These are phyloP conservation scores for Drosophila guanche DNA, from an alignment of 1,140 invertebrate genomes.

Conservation along the genomic window DNA sequence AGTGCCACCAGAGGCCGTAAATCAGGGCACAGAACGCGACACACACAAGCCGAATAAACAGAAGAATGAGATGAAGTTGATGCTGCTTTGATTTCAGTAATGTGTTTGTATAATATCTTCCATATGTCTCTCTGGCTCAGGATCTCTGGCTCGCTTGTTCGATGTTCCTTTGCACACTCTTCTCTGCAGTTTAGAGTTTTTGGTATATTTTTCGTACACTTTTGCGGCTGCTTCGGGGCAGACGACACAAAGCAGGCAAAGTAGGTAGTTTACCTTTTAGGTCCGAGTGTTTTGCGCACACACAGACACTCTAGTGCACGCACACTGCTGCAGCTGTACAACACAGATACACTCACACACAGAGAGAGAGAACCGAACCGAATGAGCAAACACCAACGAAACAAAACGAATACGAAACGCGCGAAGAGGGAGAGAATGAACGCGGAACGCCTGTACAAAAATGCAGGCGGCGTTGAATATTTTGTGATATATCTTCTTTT, in stretches of 20 bases:
- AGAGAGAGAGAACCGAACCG: constrained; percentile 35
- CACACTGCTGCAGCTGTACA: constrained; percentile 20
- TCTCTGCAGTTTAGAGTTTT: constrained; percentile 33
- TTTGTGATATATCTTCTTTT: constrained; percentile 25
- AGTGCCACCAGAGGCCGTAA: constrained; percentile 62
- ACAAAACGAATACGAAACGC: constrained; percentile 29
- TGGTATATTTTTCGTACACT: constrained; percentile 75
- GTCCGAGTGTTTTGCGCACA: constrained; percentile 52
- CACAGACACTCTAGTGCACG: constrained; percentile 20
- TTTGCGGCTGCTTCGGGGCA: constrained; percentile 64
- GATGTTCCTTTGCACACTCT: constrained; percentile 11
- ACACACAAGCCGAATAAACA: not conserved
- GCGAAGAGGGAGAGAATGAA: constrained; percentile 21
- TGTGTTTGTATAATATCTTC: constrained; percentile 52
- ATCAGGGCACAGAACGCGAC: constrained; percentile 54
- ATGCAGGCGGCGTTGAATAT: constrained; percentile 47
- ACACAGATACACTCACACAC: constrained; percentile 15
- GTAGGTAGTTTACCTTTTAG: constrained; percentile 75
- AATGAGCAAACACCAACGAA: constrained; percentile 35
- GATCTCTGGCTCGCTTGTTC: constrained; percentile 3
- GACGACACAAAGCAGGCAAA: constrained; percentile 58
- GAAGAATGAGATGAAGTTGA: not conserved
- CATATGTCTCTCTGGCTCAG: constrained; percentile 22
- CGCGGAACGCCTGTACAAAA: constrained; percentile 34
- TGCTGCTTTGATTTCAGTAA: constrained; percentile 40